Evolutionary conservation across 2,888 invertebrate species (phyloP).

Genomic region (Philereme transversata): DNA sequence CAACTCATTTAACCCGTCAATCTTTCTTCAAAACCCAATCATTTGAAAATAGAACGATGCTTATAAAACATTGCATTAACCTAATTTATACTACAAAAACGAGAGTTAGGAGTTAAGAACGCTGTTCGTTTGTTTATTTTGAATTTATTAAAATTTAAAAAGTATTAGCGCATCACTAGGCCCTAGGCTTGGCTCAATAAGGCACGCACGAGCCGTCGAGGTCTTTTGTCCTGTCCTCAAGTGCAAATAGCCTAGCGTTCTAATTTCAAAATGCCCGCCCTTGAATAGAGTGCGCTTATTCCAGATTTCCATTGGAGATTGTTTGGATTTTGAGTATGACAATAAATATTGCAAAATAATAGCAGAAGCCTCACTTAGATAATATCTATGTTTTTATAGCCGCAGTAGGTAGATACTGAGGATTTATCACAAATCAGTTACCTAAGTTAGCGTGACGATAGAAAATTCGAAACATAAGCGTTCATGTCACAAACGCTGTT

Average conservation of each 20-base stretch:
- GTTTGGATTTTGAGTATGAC: conserved; percentile 10
- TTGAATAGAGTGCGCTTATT: conserved; percentile 57
- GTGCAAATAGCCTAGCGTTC: conserved; percentile 77
- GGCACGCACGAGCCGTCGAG: conserved; percentile 57
- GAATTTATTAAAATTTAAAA: too few species aligned
- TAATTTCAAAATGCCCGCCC: conserved; percentile 70
- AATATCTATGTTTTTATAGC: too few species aligned
- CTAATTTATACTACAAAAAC: neutral
- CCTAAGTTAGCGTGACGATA: too few species aligned
- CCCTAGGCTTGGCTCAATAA: conserved; percentile 48
- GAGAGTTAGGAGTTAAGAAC: too few species aligned
- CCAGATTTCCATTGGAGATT: conserved; percentile 48
- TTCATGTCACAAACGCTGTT: too few species aligned
- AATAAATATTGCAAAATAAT: conserved; percentile 4
- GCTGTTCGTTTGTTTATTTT: neutral
- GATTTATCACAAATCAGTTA: too few species aligned
- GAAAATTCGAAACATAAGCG: too few species aligned
- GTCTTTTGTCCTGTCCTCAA: conserved; percentile 65
- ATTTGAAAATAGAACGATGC: neutral
- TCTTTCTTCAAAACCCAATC: neutral
- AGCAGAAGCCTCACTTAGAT: too few species aligned
- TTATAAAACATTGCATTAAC: neutral
- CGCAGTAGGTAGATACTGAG: too few species aligned
- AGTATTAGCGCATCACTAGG: conserved; percentile 34
- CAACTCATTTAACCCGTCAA: neutral